Evolutionary conservation across 2,888 invertebrate species (phyloP).

Genomic region (Phengaris alcon): DNA sequence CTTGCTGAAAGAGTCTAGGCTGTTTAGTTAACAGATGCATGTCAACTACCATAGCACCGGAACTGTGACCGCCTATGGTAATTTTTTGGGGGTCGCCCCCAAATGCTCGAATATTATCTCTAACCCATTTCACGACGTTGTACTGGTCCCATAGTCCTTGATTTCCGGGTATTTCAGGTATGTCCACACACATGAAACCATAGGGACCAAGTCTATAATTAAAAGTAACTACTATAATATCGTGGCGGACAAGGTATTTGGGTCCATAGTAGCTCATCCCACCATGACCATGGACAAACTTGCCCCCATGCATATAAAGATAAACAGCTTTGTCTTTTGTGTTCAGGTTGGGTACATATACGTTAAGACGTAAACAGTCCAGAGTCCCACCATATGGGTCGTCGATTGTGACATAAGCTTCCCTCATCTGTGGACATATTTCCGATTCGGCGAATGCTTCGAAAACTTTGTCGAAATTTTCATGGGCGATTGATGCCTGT

Average conservation of each 20-base stretch:
- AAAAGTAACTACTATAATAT: constrained; percentile 48
- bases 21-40: constrained; percentile 16
- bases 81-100: constrained; percentile 42
- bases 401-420: background rate
- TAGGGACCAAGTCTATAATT: constrained; percentile 55
- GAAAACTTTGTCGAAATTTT: constrained; percentile 1
- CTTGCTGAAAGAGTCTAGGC: constrained; percentile 10
- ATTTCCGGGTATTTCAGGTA: constrained; percentile 49
- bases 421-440: constrained; percentile 13
- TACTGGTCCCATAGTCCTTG: constrained; percentile 47
- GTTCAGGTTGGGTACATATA: constrained; percentile 16
- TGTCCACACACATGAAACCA: constrained; percentile 48
- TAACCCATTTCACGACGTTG: constrained; percentile 44
- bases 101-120: constrained; percentile 45
- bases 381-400: constrained; percentile 8
- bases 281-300: background rate
- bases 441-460: constrained; percentile 5
- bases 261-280: background rate
- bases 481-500: background rate
- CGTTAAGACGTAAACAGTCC: constrained; percentile 21
- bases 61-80: constrained; percentile 22
- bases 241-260: constrained; percentile 32
- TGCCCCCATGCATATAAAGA: constrained; percentile 22
- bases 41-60: constrained; percentile 24
- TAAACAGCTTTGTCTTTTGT: constrained; percentile 15